Conservation (phyloP, 2,113 vertebrate genomes). For the Nothoprocta pentlandii region DNA sequence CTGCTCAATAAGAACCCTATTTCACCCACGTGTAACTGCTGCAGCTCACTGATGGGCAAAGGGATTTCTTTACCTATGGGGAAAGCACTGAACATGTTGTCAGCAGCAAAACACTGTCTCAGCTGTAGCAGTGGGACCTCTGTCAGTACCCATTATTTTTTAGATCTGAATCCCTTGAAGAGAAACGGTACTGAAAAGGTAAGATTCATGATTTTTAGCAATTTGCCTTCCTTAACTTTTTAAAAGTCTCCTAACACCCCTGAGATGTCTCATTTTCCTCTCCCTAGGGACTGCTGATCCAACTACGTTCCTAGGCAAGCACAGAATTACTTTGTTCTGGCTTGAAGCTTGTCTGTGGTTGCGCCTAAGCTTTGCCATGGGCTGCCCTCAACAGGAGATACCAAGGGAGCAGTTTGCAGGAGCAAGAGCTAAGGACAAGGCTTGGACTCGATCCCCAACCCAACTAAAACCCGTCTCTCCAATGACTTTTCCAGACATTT, state of each 20-base stretch:
- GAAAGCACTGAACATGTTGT: not conserved
- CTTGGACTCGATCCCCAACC: not conserved
- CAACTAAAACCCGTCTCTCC: not conserved
- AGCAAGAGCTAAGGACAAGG: not conserved
- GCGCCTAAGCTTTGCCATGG: not conserved
- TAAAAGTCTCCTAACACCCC: not conserved
- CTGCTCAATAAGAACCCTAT: not conserved
- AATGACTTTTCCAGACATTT: not conserved
- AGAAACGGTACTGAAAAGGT: not conserved
- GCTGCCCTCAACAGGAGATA: not conserved
- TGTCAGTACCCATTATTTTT: fast-evolving
- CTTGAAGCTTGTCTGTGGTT: not conserved
- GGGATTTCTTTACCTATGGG: not conserved
- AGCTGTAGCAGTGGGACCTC: not conserved
- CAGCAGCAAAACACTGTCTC: not conserved
- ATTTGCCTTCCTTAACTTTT: not conserved
- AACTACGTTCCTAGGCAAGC: not conserved
- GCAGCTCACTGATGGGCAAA: not conserved
- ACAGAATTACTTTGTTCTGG: not conserved
- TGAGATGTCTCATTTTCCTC: not conserved
- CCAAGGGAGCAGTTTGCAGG: not conserved
- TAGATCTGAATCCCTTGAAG: fast-evolving
- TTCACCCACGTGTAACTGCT: not conserved
- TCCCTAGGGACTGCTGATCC: not conserved
- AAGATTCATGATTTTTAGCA: not conserved